Evolutionary conservation across 2,888 invertebrate species (phyloP), one percentile per base, ranked within the genome.

Genomic region (Andrena bicolor): DNA sequence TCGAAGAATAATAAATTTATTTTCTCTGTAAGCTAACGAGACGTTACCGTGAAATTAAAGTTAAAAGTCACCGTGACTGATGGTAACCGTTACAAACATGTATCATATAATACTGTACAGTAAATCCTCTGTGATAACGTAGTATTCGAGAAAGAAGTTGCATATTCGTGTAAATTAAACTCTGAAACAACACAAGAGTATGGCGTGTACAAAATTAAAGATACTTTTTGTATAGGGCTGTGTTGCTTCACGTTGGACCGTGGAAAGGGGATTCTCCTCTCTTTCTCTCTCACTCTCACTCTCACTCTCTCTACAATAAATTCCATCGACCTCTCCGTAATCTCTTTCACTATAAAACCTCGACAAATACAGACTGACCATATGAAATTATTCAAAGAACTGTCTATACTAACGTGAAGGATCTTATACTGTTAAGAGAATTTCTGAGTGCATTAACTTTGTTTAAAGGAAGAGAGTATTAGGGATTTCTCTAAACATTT

Each of bases 61-160:
- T 60, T 56, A 53, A 74, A 71, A 74, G 53, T 63, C 48, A 60
- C 48, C 30, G 51, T 23, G 49, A 74, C 65, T 65, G 80, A 73
- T 80, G 78, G 2, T 70, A 76, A 64, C 10, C 20, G 49, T 60
- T 76, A 68, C 28, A 71, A 23, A 35, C 49, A n/a, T 78, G 70
- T 65, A 80, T 32, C n/a, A 71, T 51, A 61, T 69, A 53, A 64
- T 68, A 63, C 26, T 84, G 70, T 83, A 76, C 69, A 85, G 74
- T 79, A 82, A 28, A 76, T 72, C 74, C 86, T 88, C 89, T 88
- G 88, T 88, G 89, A 89, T 89, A 89, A 76, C 77, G 78, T 70
- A 53, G 79, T 65, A 32, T 82, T 56, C 35, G 76, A 80, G 6
- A 23, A 77, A 71, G 58, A 76, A 61, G 72, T 72, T 56, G 70